Evolutionary conservation across 2,888 invertebrate species (phyloP), one percentile per base, ranked within the genome.

Genomic region (Hoplodrina blanda): DNA sequence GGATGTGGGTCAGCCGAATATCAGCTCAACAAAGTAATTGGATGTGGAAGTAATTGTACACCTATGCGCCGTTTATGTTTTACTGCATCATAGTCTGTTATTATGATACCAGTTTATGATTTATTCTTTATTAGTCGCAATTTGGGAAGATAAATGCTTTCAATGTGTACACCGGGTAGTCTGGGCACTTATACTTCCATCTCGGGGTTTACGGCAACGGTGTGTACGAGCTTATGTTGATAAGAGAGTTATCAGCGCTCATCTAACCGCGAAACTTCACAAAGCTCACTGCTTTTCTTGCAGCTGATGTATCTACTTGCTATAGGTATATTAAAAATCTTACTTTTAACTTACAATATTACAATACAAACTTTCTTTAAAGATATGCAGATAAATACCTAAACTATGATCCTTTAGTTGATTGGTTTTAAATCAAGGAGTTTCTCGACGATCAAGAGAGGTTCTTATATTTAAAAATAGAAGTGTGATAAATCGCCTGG

Each of bases 111-210:
- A 85, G 84, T 87, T 87, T 83, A 89, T 91, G 91, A 93, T 92
- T 92, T 92, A 93, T 93, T 90, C 90, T 90, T 91, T 92, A 93
- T 92, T 91, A 91, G 88, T 86, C 87, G 87, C 90, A 91, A 91
- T 92, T 91, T 91, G 88, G 86, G 87, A 90, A 91, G 89, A 91
- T 91, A 89, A 90, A 90, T 90, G 89, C 86, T 89, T 87, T 85
- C 80, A 80, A 81, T 83, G 74, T 82, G 70, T 79, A 76, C 56
- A 74, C 63, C 66, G 49, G 37, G 67, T 72, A 73, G 66, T 66
- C 66, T 63, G 49, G 37, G 64, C 70, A 73, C 68, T 63, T 78
- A 73, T 67, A 65, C 41, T 57, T 67, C 56, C 62, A 63, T 61
- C 33, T 61, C 73, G 15, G 19, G 19, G 53, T 63, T 56, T 57